These are phyloP conservation scores for Bursaphelenchus okinawaensis DNA, from an alignment of 2,888 invertebrate genomes.

Conservation along the genomic window DNA sequence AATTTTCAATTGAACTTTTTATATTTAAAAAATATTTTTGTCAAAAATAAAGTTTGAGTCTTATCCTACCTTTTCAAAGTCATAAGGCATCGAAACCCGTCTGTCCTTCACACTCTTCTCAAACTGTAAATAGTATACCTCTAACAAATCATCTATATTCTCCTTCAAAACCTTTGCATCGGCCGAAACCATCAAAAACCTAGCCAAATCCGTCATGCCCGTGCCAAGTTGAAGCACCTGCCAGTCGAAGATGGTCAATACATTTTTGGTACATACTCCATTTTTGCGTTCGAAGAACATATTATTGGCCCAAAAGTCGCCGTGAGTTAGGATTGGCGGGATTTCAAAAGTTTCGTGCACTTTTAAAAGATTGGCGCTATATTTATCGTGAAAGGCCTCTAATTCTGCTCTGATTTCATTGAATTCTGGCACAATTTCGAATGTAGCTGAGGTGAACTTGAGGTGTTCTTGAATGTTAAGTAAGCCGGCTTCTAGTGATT, in stretches of 20 bases:
- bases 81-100: background rate
- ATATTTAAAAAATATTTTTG: no score
- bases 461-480: no score
- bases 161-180: background rate
- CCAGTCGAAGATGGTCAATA: constrained; percentile 7
- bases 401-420: no score
- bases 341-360: background rate
- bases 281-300: constrained; percentile 12
- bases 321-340: background rate
- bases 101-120: background rate
- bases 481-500: no score
- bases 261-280: background rate
- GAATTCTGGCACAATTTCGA: no score
- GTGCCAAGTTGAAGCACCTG: background rate
- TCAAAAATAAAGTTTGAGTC: no score
- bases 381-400: no score
- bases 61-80: constrained; percentile 8
- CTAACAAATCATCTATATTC: background rate
- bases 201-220: background rate
- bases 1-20: no score
- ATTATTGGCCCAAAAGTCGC: constrained; percentile 4
- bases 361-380: no score
- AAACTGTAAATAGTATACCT: background rate
- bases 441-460: no score
- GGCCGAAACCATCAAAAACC: background rate